Evolutionary conservation across 2,888 invertebrate genomes (phyloP).

Genomic region (Muschampia plurimacula): DNA sequence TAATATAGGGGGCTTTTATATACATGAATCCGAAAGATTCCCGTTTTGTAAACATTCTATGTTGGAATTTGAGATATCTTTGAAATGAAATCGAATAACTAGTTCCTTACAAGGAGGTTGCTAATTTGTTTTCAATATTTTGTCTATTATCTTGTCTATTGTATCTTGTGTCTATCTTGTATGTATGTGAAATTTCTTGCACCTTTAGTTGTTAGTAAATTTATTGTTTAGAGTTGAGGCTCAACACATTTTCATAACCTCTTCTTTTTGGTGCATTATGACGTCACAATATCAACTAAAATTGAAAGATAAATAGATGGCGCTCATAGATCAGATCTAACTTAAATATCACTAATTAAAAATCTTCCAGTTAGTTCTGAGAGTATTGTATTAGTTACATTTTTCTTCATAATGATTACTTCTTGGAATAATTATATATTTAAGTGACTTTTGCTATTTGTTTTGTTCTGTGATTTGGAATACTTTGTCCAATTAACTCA

Average conservation of each 20-base stretch:
- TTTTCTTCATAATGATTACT: not conserved
- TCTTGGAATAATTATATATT: not conserved
- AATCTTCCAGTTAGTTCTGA: not conserved
- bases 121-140: conserved; percentile 52
- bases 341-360: not conserved
- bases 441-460: not conserved
- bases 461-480: conserved; percentile 19
- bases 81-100: conserved; percentile 53
- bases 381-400: conserved; percentile 8
- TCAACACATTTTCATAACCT: conserved; percentile 8
- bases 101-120: conserved; percentile 56
- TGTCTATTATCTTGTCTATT: conserved; percentile 47
- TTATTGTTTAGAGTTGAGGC: conserved; percentile 42
- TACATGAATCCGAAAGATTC: conserved; percentile 52
- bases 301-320: not conserved
- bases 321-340: not conserved
- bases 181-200: conserved; percentile 56
- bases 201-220: conserved; percentile 58
- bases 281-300: conserved; percentile 15
- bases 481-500: conserved; percentile 36
- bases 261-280: conserved; percentile 23
- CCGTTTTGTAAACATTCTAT: conserved; percentile 51
- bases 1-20: conserved; percentile 75
- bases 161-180: not conserved
- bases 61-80: conserved; percentile 51